These are phyloP conservation scores for Ptilodon capucinus DNA, from an alignment of 2,888 invertebrate genomes.

Conservation along the genomic window DNA sequence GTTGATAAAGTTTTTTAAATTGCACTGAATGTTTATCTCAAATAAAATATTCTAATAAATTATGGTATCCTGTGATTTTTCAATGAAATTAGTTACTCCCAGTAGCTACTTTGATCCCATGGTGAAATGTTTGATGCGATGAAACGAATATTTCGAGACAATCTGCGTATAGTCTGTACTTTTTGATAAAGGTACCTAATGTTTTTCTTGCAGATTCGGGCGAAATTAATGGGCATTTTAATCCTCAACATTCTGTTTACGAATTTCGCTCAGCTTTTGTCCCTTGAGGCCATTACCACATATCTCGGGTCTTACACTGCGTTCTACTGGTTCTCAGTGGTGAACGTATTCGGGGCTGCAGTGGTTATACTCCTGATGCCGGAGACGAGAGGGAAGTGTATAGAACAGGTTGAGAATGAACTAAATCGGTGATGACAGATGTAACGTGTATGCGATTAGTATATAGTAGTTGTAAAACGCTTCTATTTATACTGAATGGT, in stretches of 20 bases:
- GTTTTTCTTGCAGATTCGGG: not conserved
- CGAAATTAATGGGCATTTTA: not conserved
- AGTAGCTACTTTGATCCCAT: no score
- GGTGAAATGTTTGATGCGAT: no score
- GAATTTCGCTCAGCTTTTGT: not conserved
- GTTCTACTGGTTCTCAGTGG: constrained; percentile 48
- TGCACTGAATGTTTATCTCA: no score
- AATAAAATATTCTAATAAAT: no score
- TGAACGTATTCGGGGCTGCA: constrained; percentile 45
- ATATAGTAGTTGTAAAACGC: not conserved
- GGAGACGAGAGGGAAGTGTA: constrained; percentile 58
- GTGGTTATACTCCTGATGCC: constrained; percentile 51
- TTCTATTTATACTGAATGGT: no score
- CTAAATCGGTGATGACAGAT: not conserved
- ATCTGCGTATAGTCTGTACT: no score
- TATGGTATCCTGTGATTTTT: no score
- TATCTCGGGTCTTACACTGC: not conserved
- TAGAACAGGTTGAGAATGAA: constrained; percentile 12
- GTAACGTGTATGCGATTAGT: no score
- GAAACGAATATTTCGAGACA: no score
- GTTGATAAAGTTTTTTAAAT: no score
- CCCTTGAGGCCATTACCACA: not conserved
- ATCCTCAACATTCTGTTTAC: not conserved
- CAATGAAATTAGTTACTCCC: no score
- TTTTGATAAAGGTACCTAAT: no score